These are phyloP conservation scores for Drosophila flavopinicola DNA, from an alignment of 2,888 invertebrate genomes.

Conservation along the genomic window DNA sequence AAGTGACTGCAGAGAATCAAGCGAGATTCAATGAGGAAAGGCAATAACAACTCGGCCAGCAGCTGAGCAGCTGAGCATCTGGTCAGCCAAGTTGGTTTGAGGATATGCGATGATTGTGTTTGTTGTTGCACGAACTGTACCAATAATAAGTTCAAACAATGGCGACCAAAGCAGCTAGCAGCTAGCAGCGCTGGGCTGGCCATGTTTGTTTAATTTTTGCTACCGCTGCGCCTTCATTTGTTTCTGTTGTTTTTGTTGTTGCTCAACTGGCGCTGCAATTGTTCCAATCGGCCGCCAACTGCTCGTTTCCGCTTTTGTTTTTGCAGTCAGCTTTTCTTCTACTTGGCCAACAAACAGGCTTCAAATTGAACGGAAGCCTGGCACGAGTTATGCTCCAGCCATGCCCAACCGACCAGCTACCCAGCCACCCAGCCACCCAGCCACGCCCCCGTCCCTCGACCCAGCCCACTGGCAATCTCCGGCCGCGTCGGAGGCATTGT, in stretches of 20 bases:
- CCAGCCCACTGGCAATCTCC: slow-evolving; percentile 56
- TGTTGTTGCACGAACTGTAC: slow-evolving; percentile 54
- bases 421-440: too few species aligned
- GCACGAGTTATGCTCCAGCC: slow-evolving; percentile 68
- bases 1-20: slow-evolving; percentile 49
- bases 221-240: slow-evolving; percentile 54
- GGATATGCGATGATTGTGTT: slow-evolving; percentile 43
- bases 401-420: slow-evolving; percentile 36
- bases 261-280: slow-evolving; percentile 65
- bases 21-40: slow-evolving; percentile 57
- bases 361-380: slow-evolving; percentile 76
- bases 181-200: slow-evolving; percentile 42
- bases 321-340: slow-evolving; percentile 62
- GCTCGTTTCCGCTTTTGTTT: slow-evolving; percentile 75
- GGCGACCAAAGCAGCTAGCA: slow-evolving; percentile 48
- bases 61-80: slow-evolving; percentile 39
- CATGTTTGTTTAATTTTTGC: slow-evolving; percentile 74
- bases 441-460: slow-evolving; percentile 1
- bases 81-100: slow-evolving; percentile 24
- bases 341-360: slow-evolving; percentile 74
- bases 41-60: slow-evolving; percentile 53
- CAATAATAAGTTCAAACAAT: slow-evolving; percentile 78
- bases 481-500: slow-evolving; percentile 72
- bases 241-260: slow-evolving; percentile 29
- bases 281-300: slow-evolving; percentile 77